Conservation (phyloP, 2,888 invertebrate species). For the Osmoderma eremita region DNA sequence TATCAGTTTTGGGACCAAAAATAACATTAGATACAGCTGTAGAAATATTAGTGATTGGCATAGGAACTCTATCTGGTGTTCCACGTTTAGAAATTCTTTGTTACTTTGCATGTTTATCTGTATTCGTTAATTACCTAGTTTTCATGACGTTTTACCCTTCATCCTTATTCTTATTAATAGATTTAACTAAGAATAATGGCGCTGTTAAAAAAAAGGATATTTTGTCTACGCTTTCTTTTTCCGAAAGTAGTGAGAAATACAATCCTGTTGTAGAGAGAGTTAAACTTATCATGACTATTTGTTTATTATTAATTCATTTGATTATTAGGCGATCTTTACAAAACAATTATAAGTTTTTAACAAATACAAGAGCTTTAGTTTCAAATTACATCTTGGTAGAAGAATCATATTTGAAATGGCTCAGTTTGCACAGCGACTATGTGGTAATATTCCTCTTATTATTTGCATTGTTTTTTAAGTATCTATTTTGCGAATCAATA, state of each 20-base stretch:
- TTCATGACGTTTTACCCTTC: slow-evolving; percentile 96
- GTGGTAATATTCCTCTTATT: slow-evolving; percentile 86
- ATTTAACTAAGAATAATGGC: slow-evolving; percentile 66
- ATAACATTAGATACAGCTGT: slow-evolving; percentile 91
- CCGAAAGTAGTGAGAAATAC: slow-evolving; percentile 83
- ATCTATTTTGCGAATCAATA: slow-evolving; percentile 83
- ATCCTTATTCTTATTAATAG: slow-evolving; percentile 87
- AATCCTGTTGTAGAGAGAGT: slow-evolving; percentile 94
- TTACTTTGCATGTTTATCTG: slow-evolving; percentile 90
- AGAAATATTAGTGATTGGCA: slow-evolving; percentile 88
- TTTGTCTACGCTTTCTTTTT: slow-evolving; percentile 55
- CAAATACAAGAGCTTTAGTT: slow-evolving; percentile 44
- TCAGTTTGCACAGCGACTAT: slow-evolving; percentile 87
- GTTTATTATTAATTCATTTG: slow-evolving; percentile 86
- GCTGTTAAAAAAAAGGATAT: slow-evolving; percentile 51
- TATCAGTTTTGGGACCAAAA: slow-evolving; percentile 87
- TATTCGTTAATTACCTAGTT: slow-evolving; percentile 90
- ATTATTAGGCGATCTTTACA: slow-evolving; percentile 65
- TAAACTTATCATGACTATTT: slow-evolving; percentile 94
- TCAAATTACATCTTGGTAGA: slow-evolving; percentile 52
- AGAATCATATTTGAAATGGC: slow-evolving; percentile 67
- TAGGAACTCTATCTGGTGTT: slow-evolving; percentile 91
- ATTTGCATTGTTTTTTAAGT: slow-evolving; percentile 86
- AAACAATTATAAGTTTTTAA: slow-evolving; percentile 40
- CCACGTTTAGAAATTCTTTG: slow-evolving; percentile 87